Percentiles rank a stretch among this genome's conserved stretches.
These are phyloP conservation scores for Hemibates koningsi DNA, from an alignment of 2,113 vertebrate genomes.

Conservation along the genomic window DNA sequence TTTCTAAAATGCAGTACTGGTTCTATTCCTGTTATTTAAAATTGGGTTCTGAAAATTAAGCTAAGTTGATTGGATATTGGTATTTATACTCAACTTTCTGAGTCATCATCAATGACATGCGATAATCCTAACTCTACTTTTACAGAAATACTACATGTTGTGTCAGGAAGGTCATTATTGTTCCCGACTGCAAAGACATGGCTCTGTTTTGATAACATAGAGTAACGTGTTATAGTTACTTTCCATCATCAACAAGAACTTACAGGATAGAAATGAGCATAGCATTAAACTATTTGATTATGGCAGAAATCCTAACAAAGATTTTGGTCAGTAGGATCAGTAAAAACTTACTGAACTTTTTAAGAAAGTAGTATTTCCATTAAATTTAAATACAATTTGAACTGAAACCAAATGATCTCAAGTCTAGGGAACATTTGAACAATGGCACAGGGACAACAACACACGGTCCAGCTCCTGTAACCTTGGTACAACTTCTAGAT, in stretches of 20 bases:
- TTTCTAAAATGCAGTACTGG: slow-evolving; percentile 23
- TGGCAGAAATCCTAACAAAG: neutral
- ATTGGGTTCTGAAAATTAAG: neutral
- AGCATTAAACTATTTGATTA: neutral
- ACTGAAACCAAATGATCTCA: neutral
- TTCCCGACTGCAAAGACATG: neutral
- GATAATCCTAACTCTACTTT: neutral
- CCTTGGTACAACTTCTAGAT: neutral
- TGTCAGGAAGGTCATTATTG: neutral
- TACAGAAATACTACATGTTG: neutral
- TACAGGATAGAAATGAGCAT: neutral
- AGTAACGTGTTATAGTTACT: neutral
- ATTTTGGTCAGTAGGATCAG: neutral
- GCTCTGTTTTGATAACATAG: neutral
- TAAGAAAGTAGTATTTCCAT: neutral
- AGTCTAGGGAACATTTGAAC: neutral
- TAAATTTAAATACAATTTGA: neutral
- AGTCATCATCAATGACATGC: neutral
- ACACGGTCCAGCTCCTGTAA: neutral
- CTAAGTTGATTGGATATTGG: neutral
- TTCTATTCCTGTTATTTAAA: neutral
- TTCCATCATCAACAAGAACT: neutral
- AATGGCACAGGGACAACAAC: neutral
- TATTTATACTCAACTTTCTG: neutral
- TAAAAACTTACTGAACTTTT: neutral